Conservation (phyloP, 2,797 vertebrate species). For the Chloroceryle inda region DNA sequence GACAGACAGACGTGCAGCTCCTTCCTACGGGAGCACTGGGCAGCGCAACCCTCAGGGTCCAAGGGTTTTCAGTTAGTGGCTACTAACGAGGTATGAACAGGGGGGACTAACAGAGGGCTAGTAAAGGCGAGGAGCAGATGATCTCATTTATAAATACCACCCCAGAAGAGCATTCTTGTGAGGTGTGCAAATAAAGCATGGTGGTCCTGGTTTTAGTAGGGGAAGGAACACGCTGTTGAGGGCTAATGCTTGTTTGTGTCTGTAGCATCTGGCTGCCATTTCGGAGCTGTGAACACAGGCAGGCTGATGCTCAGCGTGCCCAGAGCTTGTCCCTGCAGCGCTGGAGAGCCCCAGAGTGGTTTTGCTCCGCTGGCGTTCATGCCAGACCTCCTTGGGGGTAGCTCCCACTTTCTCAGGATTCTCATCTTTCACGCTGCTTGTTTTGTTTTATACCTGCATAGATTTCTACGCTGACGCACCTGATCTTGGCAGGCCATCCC, state of each 20-base stretch:
- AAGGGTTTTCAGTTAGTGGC: not conserved
- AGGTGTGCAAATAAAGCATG: not conserved
- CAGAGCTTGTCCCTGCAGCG: accelerated
- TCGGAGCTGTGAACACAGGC: not conserved
- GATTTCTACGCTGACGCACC: not conserved
- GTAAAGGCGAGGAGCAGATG: not conserved
- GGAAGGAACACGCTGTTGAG: accelerated
- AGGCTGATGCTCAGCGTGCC: accelerated
- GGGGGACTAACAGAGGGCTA: not conserved
- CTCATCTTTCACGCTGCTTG: not conserved
- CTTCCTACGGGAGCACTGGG: not conserved
- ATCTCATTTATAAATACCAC: not conserved
- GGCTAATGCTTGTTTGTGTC: accelerated
- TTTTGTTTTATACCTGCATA: not conserved
- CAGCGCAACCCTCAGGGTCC: accelerated
- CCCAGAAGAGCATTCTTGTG: not conserved
- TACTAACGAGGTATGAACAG: not conserved
- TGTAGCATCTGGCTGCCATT: accelerated
- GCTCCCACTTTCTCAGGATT: not conserved
- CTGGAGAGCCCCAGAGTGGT: not conserved
- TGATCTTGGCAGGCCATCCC: not conserved
- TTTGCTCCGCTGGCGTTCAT: accelerated
- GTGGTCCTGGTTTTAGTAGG: no score
- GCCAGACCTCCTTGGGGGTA: not conserved
- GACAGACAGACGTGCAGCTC: accelerated